Conservation (phyloP, 2,888 invertebrate genomes). For the Morinoia aosen region DNA sequence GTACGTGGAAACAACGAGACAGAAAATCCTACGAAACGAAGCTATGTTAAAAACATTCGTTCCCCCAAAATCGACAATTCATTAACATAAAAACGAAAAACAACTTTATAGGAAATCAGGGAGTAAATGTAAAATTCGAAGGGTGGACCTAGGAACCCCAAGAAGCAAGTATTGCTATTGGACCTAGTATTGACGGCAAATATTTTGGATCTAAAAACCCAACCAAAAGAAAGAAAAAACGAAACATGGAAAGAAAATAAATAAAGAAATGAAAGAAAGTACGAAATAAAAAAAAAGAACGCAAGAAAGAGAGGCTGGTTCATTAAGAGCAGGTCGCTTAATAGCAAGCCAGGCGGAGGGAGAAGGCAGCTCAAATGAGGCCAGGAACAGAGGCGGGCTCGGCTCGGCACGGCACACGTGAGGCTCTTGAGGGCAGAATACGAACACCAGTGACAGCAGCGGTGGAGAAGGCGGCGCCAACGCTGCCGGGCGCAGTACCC, state of each 20-base stretch:
- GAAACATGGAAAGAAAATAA: too few relatives aligned
- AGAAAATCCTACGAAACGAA: not conserved
- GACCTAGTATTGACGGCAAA: too few relatives aligned
- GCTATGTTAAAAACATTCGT: not conserved
- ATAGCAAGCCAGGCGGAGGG: not conserved
- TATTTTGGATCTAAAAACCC: too few relatives aligned
- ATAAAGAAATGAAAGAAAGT: too few relatives aligned
- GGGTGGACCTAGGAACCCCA: not conserved
- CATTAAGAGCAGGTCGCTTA: not conserved
- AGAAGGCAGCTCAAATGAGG: not conserved
- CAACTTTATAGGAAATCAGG: not conserved
- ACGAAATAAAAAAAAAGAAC: too few relatives aligned
- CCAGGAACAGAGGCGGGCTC: not conserved
- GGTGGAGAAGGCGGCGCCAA: not conserved
- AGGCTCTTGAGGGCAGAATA: not conserved
- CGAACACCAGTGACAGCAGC: not conserved
- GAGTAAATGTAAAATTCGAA: not conserved
- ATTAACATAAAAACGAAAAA: not conserved
- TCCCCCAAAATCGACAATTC: not conserved
- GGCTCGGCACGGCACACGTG: not conserved
- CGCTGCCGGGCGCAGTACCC: not conserved
- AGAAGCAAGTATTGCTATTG: too few relatives aligned
- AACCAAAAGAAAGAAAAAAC: too few relatives aligned
- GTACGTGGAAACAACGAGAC: not conserved
- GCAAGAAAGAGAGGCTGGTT: not conserved